Base-by-base conservation (phyloP, 1,140 invertebrate species). In the Hypothenemus hampei region DNA sequence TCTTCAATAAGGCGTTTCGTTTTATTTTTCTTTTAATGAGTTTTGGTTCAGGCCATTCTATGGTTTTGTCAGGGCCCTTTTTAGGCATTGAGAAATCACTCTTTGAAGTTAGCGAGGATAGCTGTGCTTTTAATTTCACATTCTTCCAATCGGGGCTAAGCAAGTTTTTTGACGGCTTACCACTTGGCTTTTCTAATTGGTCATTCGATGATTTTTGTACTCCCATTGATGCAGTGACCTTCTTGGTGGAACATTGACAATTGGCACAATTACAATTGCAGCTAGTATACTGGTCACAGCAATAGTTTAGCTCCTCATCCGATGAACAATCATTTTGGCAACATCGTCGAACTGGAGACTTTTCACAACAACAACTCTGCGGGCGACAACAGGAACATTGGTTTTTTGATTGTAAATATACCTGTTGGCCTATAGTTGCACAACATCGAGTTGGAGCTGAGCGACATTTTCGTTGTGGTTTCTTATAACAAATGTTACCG, bases 121-220 rank as follows among this genome's bases (percentile, higher is more conserved):
- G 44, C 10, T 0, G 20, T 2, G 26, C 15, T 45, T 45, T 53
- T 8, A 15, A 8, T 33, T 18, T 53, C 20, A 22, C 40, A 7
- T 16, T 13, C 6, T 53, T 35, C 10, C 11, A 21, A 15, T 22
- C 24, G n/a, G 29, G 26, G 40, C 50, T 53, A 29, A 13, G 5
- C 13, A 33, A 51, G 50, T 53, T 53, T 53, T 53, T 53, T 53
- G 40, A 44, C 40, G 24, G 29, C 50, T 44, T 22, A 22, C 11
- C n/a, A 13, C 6, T 29, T 5, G 24, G 10, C 24, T 45, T 19
- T 33, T 35, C 18, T 16, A 11, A 6, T 33, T n/a, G 16, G 15
- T 35, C 45, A 20, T 11, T 35, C 4, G n/a, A 10, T 35, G 13
- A 3, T 6, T 45, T 47, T 37, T 35, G n/a, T 18, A 19, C n/a